These are phyloP conservation scores for Esox masquinongy DNA, from an alignment of 2,797 vertebrate species.

Conservation along the genomic window DNA sequence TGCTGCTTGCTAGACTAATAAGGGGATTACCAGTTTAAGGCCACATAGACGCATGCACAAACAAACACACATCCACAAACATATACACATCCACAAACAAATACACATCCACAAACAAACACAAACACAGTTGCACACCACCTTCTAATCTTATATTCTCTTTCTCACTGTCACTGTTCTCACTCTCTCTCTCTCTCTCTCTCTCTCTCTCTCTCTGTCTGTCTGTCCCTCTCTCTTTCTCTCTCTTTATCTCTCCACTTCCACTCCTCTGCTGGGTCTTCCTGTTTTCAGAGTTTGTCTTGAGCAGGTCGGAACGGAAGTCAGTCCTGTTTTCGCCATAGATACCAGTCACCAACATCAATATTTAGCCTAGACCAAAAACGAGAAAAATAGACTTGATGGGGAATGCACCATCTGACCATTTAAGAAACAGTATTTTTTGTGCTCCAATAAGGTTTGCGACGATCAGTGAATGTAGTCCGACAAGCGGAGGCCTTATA, in stretches of 20 bases:
- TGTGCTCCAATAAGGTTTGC: background rate
- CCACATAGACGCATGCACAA: background rate
- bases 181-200: background rate
- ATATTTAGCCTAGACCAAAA: too few relatives aligned
- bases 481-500: background rate
- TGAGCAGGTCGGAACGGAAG: too few relatives aligned
- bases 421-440: too few relatives aligned
- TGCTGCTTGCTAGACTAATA: background rate
- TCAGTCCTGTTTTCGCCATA: too few relatives aligned
- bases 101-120: background rate
- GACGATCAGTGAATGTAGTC: background rate
- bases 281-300: slow-evolving; percentile 1
- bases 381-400: too few relatives aligned
- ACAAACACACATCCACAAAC: background rate
- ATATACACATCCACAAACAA: background rate
- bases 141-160: background rate
- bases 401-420: too few relatives aligned
- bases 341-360: too few relatives aligned
- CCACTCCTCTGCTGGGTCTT: background rate
- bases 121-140: background rate
- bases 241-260: background rate
- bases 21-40: background rate
- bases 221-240: background rate
- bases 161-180: background rate
- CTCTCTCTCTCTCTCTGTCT: background rate